These are phyloP conservation scores for Daboia siamensis DNA, from an alignment of 2,113 vertebrate genomes.

Conservation along the genomic window DNA sequence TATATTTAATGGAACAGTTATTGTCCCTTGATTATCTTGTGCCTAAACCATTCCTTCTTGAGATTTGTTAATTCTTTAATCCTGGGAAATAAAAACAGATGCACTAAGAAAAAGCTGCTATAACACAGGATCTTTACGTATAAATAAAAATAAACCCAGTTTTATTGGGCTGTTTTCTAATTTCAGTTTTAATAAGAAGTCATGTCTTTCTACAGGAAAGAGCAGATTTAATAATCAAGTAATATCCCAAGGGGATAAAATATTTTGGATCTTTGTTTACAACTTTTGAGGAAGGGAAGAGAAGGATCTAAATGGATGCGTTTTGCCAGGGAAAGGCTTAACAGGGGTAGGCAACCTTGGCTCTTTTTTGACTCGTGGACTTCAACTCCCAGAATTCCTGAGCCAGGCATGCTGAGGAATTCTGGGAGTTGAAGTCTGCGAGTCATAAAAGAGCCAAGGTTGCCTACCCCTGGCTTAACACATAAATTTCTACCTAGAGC, in stretches of 20 bases:
- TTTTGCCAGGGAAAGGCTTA: background rate
- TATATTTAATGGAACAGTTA: conserved; percentile 36
- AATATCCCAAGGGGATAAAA: background rate
- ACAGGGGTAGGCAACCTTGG: background rate
- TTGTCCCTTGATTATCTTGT: background rate
- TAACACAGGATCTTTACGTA: background rate
- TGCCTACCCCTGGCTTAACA: background rate
- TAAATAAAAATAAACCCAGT: background rate
- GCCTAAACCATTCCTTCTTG: background rate
- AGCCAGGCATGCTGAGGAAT: too few relatives aligned
- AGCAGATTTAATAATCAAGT: background rate
- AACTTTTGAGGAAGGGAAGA: background rate
- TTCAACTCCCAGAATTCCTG: too few relatives aligned
- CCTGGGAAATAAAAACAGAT: conserved; percentile 34
- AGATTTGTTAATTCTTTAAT: conserved; percentile 27
- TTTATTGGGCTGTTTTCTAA: background rate
- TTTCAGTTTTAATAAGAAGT: background rate
- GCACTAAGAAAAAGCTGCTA: conserved; percentile 10
- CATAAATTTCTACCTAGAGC: background rate
- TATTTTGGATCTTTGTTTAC: background rate
- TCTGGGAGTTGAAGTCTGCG: too few relatives aligned
- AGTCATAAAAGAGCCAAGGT: too few relatives aligned
- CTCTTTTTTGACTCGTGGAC: too few relatives aligned
- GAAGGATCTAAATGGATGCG: background rate
- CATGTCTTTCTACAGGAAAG: background rate